Percentiles rank a stretch among this genome's conserved stretches.
Evolutionary conservation across 2,113 vertebrate species (phyloP).

Genomic region (Haemorhous mexicanus): DNA sequence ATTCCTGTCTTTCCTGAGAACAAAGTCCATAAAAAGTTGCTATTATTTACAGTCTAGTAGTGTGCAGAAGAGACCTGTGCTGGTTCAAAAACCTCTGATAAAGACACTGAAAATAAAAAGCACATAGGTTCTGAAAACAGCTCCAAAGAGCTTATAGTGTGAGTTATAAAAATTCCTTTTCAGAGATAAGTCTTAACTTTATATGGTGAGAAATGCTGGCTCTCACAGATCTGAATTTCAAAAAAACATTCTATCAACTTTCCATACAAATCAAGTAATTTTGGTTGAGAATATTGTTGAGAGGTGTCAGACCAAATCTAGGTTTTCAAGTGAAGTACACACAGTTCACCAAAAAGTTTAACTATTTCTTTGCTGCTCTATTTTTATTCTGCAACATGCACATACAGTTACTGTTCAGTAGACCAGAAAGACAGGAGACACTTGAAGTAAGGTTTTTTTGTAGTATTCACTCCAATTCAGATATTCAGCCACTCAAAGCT

Average conservation of each 20-base stretch:
- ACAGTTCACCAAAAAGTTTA: neutral
- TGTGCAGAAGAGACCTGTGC: neutral
- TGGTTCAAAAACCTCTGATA: slow-evolving; percentile 32
- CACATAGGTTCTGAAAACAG: neutral
- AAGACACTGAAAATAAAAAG: slow-evolving; percentile 13
- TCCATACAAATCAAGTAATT: neutral
- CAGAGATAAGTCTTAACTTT: slow-evolving; percentile 15
- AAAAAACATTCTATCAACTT: neutral
- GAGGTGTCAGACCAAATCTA: neutral
- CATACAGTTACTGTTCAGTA: neutral
- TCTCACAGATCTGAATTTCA: neutral
- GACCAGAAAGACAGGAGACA: neutral
- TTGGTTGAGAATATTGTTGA: neutral
- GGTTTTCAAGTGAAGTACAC: neutral
- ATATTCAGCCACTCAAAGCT: neutral
- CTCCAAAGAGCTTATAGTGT: slow-evolving; percentile 13
- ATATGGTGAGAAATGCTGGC: neutral
- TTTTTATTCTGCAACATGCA: neutral
- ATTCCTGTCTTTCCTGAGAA: neutral
- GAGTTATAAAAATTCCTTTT: slow-evolving; percentile 18
- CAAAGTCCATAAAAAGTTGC: neutral
- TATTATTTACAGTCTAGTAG: slow-evolving; percentile 31
- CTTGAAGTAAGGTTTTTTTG: neutral
- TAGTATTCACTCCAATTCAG: neutral
- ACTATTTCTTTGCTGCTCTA: neutral